Evolutionary conservation across 1,140 invertebrate species (phyloP).

Genomic region (Sesamia nonagrioides): DNA sequence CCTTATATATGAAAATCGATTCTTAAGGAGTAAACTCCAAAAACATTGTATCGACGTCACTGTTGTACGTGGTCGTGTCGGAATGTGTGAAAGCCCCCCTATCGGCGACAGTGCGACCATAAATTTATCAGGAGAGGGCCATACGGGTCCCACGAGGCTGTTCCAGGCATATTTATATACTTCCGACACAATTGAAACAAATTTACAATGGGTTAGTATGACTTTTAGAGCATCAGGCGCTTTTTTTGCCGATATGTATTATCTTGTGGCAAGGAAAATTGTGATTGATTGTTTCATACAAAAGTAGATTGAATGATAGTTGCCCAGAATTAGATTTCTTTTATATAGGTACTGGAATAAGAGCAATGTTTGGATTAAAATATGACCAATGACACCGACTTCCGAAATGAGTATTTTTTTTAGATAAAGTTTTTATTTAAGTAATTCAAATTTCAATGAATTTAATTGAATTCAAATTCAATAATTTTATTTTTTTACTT

Average conservation of each 20-base stretch:
- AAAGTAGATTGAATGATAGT: no score
- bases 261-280: neutral
- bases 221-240: neutral
- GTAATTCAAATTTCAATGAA: no score
- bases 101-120: conserved; percentile 44
- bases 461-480: no score
- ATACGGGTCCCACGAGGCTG: conserved; percentile 32
- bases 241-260: neutral
- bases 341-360: no score
- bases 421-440: no score
- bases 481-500: no score
- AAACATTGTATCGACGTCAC: conserved; percentile 19
- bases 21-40: no score
- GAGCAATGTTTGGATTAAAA: no score
- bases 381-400: no score
- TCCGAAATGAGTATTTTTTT: no score
- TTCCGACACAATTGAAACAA: conserved; percentile 37
- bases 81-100: conserved; percentile 30
- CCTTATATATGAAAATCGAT: no score
- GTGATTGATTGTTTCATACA: neutral
- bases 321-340: no score
- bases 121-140: conserved; percentile 50
- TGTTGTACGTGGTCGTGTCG: conserved; percentile 5
- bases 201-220: conserved; percentile 34
- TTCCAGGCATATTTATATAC: conserved; percentile 52